A percentile compares a stretch with the other conserved stretches of the same genome.
Conservation (phyloP, 2,797 vertebrate genomes). For the Silurus lanzhouensis region DNA sequence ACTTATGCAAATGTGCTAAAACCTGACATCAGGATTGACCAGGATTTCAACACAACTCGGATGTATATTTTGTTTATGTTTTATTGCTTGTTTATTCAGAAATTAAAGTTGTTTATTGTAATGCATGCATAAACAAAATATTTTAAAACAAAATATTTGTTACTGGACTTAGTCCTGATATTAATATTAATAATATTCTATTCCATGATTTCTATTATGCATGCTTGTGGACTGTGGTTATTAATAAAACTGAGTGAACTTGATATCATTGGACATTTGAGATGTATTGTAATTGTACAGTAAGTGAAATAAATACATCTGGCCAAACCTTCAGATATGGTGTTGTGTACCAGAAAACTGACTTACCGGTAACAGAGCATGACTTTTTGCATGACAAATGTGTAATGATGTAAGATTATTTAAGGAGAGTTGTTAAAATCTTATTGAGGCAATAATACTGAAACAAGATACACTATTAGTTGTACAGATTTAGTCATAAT, state of each 20-base stretch:
- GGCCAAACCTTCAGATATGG: neutral
- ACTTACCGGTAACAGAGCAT: neutral
- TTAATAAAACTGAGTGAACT: neutral
- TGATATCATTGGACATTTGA: neutral
- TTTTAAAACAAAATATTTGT: neutral
- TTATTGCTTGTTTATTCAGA: neutral
- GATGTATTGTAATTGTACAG: neutral
- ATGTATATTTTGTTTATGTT: neutral
- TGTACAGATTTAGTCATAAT: too few relatives aligned
- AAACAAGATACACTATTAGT: too few relatives aligned
- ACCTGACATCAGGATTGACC: neutral
- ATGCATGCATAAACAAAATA: too few relatives aligned
- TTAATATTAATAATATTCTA: neutral
- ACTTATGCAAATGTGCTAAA: neutral
- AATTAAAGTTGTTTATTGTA: neutral
- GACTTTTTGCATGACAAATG: neutral
- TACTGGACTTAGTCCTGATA: neutral
- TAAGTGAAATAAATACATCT: neutral
- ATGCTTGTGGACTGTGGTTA: too few relatives aligned
- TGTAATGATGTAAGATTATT: neutral
- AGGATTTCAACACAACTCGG: too few relatives aligned
- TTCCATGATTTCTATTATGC: too few relatives aligned
- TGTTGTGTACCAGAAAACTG: neutral
- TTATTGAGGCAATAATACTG: too few relatives aligned
- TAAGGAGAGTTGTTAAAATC: too few relatives aligned